A percentile compares a stretch with the other conserved stretches of the same genome.
phyloP scores from a whole-genome alignment of 1,140 invertebrate species.

The Tribolium madens region DNA sequence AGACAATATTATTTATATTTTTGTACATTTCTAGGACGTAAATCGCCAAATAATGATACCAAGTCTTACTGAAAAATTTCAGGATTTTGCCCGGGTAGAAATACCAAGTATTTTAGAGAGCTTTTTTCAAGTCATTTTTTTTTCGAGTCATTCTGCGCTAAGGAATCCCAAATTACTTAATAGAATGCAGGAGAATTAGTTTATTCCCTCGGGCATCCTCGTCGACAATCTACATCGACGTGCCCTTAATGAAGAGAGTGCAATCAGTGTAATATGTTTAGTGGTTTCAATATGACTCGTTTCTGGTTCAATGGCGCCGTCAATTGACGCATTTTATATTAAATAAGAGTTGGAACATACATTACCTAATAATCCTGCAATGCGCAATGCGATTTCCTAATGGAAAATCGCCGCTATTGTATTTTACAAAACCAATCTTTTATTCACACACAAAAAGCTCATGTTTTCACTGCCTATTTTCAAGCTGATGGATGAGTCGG shows the following conservation, averaged over 20 bases:
- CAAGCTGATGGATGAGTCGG: not conserved
- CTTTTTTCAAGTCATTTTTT: no score
- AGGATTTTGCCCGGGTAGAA: no score
- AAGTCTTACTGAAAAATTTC: no score
- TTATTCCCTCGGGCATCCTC: not conserved
- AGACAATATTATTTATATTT: no score
- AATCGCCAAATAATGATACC: no score
- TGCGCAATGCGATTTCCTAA: not conserved
- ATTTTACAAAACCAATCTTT: slow-evolving; percentile 1
- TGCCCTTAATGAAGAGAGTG: slow-evolving; percentile 18
- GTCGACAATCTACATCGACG: slow-evolving; percentile 9
- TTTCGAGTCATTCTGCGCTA: not conserved
- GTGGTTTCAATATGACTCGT: not conserved
- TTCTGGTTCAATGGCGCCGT: not conserved
- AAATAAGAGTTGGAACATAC: not conserved
- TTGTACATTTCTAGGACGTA: no score
- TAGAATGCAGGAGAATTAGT: slow-evolving; percentile 9
- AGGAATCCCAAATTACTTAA: not conserved
- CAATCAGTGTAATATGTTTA: slow-evolving; percentile 27
- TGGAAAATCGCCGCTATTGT: not conserved
- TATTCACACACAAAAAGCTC: not conserved
- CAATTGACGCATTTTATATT: not conserved
- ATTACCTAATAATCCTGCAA: not conserved
- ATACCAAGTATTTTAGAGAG: no score
- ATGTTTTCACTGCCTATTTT: not conserved